A percentile compares a stretch with the other conserved stretches of the same genome.
Evolutionary conservation across 2,113 vertebrate genomes (phyloP).

Genomic region (Pteronura brasiliensis): DNA sequence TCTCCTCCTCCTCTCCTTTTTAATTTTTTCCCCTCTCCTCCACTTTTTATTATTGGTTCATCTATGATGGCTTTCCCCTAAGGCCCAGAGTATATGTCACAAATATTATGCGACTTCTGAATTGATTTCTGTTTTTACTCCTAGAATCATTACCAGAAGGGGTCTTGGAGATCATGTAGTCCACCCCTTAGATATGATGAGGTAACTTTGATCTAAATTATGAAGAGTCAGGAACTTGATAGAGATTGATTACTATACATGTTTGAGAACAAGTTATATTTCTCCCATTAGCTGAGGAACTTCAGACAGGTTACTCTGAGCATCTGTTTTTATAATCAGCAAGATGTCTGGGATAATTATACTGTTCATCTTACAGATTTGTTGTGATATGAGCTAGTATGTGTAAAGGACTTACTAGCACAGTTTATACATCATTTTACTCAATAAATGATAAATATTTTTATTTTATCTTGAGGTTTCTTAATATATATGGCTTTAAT

Average conservation of each 20-base stretch:
- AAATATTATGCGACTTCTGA: background rate
- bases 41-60: background rate
- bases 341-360: background rate
- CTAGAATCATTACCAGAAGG: background rate
- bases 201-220: background rate
- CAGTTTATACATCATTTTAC: background rate
- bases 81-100: background rate
- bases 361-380: background rate
- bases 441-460: background rate
- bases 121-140: background rate
- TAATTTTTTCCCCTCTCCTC: background rate
- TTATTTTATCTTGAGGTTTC: constrained; percentile 33
- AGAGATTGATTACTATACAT: background rate
- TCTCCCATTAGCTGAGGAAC: background rate
- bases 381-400: background rate
- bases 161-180: background rate
- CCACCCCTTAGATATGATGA: background rate
- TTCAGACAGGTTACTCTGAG: background rate
- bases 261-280: constrained; percentile 25
- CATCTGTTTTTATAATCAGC: background rate
- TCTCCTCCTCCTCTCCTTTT: background rate
- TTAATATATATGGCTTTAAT: background rate
- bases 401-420: background rate
- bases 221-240: background rate
- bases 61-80: background rate